These are phyloP conservation scores for Eurypyga helias DNA, from an alignment of 2,113 vertebrate species.

Conservation along the genomic window DNA sequence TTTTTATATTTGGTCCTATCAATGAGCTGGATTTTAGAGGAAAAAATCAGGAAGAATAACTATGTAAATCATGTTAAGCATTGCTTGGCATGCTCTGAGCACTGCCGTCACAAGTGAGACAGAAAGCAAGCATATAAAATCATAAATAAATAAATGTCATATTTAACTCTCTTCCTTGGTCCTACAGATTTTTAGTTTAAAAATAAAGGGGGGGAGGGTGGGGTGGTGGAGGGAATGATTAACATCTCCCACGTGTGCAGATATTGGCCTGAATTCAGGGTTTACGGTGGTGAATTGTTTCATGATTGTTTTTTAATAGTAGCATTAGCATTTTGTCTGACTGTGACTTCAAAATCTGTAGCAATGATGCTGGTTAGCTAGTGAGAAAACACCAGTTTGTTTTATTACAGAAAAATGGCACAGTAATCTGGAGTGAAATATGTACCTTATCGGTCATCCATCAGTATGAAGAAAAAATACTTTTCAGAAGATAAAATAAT, in stretches of 20 bases:
- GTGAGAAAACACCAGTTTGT: neutral
- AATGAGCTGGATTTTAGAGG: neutral
- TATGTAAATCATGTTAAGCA: neutral
- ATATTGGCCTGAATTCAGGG: neutral
- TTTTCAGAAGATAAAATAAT: neutral
- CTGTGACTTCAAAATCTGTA: neutral
- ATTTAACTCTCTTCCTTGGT: neutral
- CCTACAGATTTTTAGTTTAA: neutral
- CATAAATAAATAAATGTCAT: neutral
- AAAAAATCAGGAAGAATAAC: neutral
- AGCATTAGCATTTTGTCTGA: neutral
- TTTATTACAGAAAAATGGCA: neutral
- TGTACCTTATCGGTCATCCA: neutral
- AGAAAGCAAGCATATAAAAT: neutral
- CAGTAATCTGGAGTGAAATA: neutral
- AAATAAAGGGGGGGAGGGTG: neutral
- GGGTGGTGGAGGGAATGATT: too few species aligned
- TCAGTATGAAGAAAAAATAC: neutral
- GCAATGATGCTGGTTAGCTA: neutral
- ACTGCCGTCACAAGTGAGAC: neutral
- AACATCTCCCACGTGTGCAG: fast-evolving
- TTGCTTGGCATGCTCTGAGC: neutral
- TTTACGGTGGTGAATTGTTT: neutral
- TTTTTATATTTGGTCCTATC: neutral
- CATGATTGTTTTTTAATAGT: neutral